These are phyloP conservation scores for Chrysocyon brachyurus DNA, from an alignment of 2,797 vertebrate genomes.

Conservation along the genomic window DNA sequence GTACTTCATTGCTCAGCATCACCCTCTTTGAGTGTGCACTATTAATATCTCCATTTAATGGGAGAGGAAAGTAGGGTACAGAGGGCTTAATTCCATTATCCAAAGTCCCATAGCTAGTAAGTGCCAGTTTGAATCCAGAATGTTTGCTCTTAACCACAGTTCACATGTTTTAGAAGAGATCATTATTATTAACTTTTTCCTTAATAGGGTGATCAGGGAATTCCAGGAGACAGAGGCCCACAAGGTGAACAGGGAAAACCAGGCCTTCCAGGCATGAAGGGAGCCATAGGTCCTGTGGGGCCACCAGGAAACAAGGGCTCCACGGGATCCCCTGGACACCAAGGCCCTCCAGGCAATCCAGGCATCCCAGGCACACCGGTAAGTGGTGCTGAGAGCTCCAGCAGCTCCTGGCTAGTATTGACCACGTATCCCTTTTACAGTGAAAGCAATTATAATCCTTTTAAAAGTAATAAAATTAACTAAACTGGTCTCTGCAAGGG, in stretches of 20 bases:
- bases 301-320: slow-evolving; percentile 93
- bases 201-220: slow-evolving; percentile 96
- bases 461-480: not conserved
- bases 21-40: not conserved
- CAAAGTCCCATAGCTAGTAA: not conserved
- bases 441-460: not conserved
- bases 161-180: not conserved
- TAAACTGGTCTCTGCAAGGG: not conserved
- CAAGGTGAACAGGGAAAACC: slow-evolving; percentile 96
- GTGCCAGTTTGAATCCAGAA: not conserved
- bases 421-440: not conserved
- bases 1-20: not conserved
- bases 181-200: slow-evolving; percentile 48
- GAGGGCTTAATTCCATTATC: not conserved
- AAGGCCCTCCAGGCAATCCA: slow-evolving; percentile 88
- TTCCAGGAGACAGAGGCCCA: slow-evolving; percentile 96
- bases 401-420: not conserved
- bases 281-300: slow-evolving; percentile 91
- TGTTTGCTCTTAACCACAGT: not conserved
- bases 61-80: not conserved
- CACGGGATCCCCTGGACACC: slow-evolving; percentile 92
- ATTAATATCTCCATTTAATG: not conserved
- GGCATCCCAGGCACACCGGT: slow-evolving; percentile 90
- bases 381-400: slow-evolving; percentile 76
- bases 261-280: slow-evolving; percentile 91